Evolutionary conservation across 2,113 vertebrate species (phyloP).

Genomic region (Prunella fulvescens): DNA sequence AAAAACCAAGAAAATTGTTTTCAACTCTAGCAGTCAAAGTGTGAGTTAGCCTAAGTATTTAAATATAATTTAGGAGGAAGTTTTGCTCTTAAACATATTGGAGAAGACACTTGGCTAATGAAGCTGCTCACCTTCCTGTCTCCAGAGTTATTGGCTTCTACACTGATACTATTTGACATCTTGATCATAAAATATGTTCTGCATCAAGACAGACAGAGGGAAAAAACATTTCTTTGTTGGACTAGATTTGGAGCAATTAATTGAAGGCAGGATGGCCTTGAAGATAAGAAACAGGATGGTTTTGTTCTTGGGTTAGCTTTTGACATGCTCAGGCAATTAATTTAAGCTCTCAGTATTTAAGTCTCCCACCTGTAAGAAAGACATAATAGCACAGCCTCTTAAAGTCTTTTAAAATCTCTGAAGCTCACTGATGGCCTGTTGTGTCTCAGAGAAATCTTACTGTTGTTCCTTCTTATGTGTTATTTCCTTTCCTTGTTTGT

Average conservation of each 20-base stretch:
- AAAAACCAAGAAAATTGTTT: background rate
- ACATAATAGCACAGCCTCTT: background rate
- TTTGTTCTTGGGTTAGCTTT: background rate
- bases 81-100: background rate
- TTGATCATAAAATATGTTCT: background rate
- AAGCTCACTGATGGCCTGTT: background rate
- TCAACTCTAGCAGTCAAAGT: background rate
- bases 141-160: background rate
- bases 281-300: background rate
- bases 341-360: background rate
- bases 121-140: background rate
- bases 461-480: background rate
- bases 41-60: background rate
- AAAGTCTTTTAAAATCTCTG: background rate
- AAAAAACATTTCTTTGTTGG: background rate
- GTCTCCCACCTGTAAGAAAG: background rate
- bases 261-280: background rate
- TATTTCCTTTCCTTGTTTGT: background rate
- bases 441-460: background rate
- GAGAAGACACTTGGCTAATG: rapidly evolving
- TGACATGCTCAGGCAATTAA: background rate
- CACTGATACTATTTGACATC: background rate
- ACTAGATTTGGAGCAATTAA: background rate
- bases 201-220: background rate
- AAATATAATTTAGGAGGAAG: background rate